Base-by-base conservation (phyloP, 2,797 vertebrate genomes). In the Toxotes lorentzi region DNA sequence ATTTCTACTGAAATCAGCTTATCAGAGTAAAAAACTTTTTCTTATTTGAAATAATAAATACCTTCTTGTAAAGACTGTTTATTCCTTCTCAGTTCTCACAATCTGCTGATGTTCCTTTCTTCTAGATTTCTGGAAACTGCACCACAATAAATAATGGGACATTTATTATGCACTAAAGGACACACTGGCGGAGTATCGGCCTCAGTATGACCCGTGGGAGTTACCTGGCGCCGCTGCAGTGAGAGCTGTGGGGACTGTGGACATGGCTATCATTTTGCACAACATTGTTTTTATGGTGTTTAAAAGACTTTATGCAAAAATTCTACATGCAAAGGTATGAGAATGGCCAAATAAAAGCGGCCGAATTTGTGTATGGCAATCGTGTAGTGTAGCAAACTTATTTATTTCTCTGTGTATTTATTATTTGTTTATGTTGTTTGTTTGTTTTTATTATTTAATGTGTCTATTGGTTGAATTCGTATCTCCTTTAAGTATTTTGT, bases 211-310 rank as follows among this genome's bases (percentile, higher is more conserved):
- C 79, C 87, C 86, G 59, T 78, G 83, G 89, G 84, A 88, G 83
- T 81, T 88, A 78, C 79, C 76, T 87, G 83, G 80, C 73, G 83
- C 85, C 85, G 87, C 89, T 88, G 87, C 88, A 85, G 85, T 82
- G 89, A 71, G 65, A 82, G 75, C 78, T 87, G 88, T 86, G 89
- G 91, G 91, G 88, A 91, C 91, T 92, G 92, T 93, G 94, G 93
- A 94, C 83, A 89, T 91, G 93, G 91, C 93, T 89, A 91, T 94
- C 91, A 92, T 93, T 95, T 96, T 96, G 95, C 95, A 96, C 95
- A 96, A 93, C 90, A 74, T 89, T 92, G 90, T 93, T 95, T 95
- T 90, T 87, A 92, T 81, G 88, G 85, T 92, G 90, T 91, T 30
- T 30, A 78, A 77, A 93, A 91, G 86, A 95, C 89, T 93, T 95